Base-by-base conservation (phyloP, 2,888 invertebrate species). In the Gibbula magus region DNA sequence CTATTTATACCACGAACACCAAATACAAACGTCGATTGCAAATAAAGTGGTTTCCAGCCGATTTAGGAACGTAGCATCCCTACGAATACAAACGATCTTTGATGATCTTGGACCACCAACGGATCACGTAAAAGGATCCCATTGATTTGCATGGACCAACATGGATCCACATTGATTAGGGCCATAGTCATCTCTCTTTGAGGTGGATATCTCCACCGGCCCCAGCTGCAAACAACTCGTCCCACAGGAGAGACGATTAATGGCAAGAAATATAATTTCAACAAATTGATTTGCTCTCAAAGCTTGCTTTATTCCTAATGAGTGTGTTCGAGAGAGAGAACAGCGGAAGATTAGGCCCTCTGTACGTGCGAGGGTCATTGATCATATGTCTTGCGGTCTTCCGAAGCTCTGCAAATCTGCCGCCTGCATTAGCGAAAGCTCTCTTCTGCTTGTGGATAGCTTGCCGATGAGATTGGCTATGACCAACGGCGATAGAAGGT, bases 231-330 rank as follows among this genome's bases (percentile, higher is more conserved):
- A 70, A 70, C 35, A 20, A 35, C 70, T 39, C 10, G 20, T 70
- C 70, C 35, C 70, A 20, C n/a, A 32, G 35, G 70, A 70, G 70
- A 35, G 70, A 70, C 70, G 70, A 70, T 70, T 70, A 35, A 70
- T 70, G 70, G 70, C 35, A 20, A 39, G 70, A 70, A 70, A 35
- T 70, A 70, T 35, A 70, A 70, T 70, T 70, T 70, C 70, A 70
- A 70, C 70, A 70, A 70, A 70, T 70, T 70, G 70, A 70, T 70
- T 70, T 70, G 39, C 70, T 70, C 70, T 70, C 70, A 70, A 70
- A 70, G 70, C 70, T 70, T 35, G 70, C 70, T 70, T 70, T 70
- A 70, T 70, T 70, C 70, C 32, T 70, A 70, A 70, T 70, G 70
- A 70, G 70, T 32, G 35, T 70, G 70, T 70, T 70, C 39, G 70